Conservation (phyloP, 2,888 invertebrate genomes). For the Pyrrhia umbra region DNA sequence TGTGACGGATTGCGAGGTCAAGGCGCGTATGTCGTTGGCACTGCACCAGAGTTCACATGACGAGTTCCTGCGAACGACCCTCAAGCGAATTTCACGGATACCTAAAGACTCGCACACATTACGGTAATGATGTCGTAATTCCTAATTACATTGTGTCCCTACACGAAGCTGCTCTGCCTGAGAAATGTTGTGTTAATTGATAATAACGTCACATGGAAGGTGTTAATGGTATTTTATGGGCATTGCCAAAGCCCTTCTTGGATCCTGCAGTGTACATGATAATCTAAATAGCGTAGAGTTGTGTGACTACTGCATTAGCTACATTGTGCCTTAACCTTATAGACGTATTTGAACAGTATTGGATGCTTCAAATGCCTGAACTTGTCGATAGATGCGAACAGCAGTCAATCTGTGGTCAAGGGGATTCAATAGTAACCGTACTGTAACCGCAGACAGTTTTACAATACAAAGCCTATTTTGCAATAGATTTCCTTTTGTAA, state of each 20-base stretch:
- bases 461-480: constrained; percentile 33
- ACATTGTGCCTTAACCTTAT: constrained; percentile 8
- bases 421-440: constrained; percentile 38
- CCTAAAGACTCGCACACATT: constrained; percentile 19
- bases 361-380: constrained; percentile 13
- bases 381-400: constrained; percentile 11
- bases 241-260: neutral
- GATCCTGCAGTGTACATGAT: neutral
- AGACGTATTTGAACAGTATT: constrained; percentile 18
- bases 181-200: constrained; percentile 11
- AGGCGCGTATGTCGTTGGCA: constrained; percentile 86
- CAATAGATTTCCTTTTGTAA: constrained; percentile 36
- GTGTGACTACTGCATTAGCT: constrained; percentile 23
- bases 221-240: neutral
- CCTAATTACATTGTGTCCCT: constrained; percentile 14
- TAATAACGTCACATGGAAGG: neutral
- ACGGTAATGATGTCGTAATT: constrained; percentile 6
- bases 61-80: constrained; percentile 57
- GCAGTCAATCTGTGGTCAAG: constrained; percentile 35
- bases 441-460: constrained; percentile 47
- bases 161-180: neutral
- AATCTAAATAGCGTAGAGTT: constrained; percentile 6
- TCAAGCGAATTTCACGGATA: constrained; percentile 56
- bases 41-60: constrained; percentile 76
- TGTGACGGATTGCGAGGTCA: constrained; percentile 79